phyloP scores from a whole-genome alignment of 2,113 vertebrate genomes.

The Cochlearius cochlearius region DNA sequence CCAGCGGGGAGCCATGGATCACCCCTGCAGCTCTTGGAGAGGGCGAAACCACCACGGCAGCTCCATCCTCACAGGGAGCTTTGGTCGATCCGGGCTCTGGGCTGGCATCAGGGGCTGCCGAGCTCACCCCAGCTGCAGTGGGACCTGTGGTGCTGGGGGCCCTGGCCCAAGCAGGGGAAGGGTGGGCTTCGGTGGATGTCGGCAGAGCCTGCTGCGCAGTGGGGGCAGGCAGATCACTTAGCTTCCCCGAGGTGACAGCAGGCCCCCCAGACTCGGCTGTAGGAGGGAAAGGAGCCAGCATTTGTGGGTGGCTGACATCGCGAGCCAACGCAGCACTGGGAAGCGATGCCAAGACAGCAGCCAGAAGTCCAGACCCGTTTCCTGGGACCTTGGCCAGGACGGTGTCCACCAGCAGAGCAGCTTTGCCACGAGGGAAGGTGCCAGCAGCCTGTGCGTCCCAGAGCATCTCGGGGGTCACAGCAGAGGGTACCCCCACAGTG shows the following conservation, averaged over 20 bases:
- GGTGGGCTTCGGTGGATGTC: rapidly evolving
- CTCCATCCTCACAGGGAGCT: background rate
- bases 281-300: background rate
- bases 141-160: background rate
- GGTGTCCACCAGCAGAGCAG: rapidly evolving
- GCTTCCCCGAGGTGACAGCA: background rate
- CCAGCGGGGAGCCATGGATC: background rate
- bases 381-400: rapidly evolving
- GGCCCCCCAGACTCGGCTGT: rapidly evolving
- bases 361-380: background rate
- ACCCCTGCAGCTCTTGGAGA: background rate
- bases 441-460: background rate
- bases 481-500: background rate
- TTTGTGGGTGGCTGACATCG: background rate
- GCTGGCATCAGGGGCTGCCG: rapidly evolving
- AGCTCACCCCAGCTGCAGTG: background rate
- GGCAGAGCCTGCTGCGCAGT: rapidly evolving
- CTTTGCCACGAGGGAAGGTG: background rate
- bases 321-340: rapidly evolving
- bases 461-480: background rate
- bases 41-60: background rate
- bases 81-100: background rate
- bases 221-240: background rate
- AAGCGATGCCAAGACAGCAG: rapidly evolving
- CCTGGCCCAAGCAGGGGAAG: background rate